Evolutionary conservation across 1,140 invertebrate species (phyloP).

Genomic region (Trachymyrmex cornetzi): DNA sequence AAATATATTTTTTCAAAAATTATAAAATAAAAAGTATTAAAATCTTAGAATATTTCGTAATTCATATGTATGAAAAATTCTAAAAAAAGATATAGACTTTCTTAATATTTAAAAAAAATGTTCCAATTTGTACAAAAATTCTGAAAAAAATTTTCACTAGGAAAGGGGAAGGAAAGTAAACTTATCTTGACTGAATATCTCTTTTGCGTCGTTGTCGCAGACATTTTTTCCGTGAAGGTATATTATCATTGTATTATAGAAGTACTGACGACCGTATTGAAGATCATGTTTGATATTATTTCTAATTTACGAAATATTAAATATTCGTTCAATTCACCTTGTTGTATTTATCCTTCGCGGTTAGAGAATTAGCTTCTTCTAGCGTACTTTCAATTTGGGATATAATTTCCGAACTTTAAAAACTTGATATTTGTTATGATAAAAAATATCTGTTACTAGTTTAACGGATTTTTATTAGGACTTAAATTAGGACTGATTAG

Average conservation of each 20-base stretch:
- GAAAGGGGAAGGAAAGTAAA: background rate
- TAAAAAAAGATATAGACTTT: no score
- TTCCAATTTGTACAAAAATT: no score
- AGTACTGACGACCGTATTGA: background rate
- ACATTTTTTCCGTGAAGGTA: background rate
- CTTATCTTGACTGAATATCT: conserved; percentile 27
- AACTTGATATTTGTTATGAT: background rate
- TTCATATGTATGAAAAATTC: no score
- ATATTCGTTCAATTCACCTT: background rate
- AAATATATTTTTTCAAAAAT: no score
- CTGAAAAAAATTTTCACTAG: no score
- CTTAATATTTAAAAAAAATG: no score
- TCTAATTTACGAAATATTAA: background rate
- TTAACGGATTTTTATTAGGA: conserved; percentile 23
- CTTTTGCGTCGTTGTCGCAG: background rate
- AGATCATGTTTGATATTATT: background rate
- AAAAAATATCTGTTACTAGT: background rate
- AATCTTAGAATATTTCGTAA: no score
- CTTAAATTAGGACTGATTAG: conserved; percentile 24
- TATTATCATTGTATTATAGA: background rate
- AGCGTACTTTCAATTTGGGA: conserved; percentile 5
- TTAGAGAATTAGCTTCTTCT: background rate
- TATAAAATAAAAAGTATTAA: no score
- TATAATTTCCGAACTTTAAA: background rate
- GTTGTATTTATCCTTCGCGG: background rate